These are phyloP conservation scores for Podarcis lilfordi DNA, from an alignment of 2,797 vertebrate genomes.

Conservation along the genomic window DNA sequence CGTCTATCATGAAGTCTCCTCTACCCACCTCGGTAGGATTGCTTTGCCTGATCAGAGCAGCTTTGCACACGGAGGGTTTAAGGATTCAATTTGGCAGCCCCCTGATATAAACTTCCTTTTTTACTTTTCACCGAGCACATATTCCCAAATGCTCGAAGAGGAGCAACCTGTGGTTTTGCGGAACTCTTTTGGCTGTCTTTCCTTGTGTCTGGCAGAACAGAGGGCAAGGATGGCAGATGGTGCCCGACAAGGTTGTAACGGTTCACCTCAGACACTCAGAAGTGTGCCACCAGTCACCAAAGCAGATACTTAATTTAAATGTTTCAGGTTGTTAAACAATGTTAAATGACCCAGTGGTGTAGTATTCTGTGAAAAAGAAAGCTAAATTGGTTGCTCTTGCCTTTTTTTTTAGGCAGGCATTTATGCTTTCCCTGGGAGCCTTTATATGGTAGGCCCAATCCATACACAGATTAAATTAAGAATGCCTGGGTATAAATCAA, in stretches of 20 bases:
- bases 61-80: not conserved
- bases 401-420: not conserved
- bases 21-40: not conserved
- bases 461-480: not conserved
- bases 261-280: not conserved
- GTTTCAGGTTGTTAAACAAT: slow-evolving; percentile 6
- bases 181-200: slow-evolving; percentile 6
- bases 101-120: not conserved
- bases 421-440: not conserved
- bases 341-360: not conserved
- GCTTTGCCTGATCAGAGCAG: not conserved
- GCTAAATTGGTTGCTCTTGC: not conserved
- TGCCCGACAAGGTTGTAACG: not conserved
- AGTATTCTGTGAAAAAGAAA: not conserved
- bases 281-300: not conserved
- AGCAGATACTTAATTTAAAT: not conserved
- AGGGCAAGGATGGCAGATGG: slow-evolving; percentile 8
- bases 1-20: not conserved
- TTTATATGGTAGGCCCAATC: not conserved
- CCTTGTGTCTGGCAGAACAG: not conserved
- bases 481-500: not conserved
- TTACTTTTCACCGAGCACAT: not conserved
- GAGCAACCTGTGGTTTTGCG: not conserved
- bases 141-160: not conserved
- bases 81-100: not conserved